Conservation (phyloP, 2,888 invertebrate species). For the Nudaria mundana region DNA sequence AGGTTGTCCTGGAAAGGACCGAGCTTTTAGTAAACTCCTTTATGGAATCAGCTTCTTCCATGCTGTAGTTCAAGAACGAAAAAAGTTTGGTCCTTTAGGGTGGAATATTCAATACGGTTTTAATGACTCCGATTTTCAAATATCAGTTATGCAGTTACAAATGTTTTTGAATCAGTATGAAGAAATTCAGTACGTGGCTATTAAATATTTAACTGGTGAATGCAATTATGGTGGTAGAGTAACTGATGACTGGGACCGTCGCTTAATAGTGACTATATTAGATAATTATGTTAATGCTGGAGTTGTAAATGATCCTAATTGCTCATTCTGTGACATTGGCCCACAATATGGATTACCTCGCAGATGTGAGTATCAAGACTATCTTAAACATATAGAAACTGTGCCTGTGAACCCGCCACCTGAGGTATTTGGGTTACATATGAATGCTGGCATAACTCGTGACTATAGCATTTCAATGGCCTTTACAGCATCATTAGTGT, state of each 20-base stretch:
- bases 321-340: slow-evolving; percentile 80
- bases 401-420: slow-evolving; percentile 90
- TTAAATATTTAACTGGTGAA: slow-evolving; percentile 93
- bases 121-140: slow-evolving; percentile 92
- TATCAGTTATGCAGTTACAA: slow-evolving; percentile 91
- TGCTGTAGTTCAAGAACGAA: slow-evolving; percentile 90
- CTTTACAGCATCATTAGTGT: slow-evolving; percentile 86
- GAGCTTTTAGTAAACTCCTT: slow-evolving; percentile 88
- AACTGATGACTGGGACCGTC: slow-evolving; percentile 92
- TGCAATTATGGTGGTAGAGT: slow-evolving; percentile 95
- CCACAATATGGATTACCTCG: slow-evolving; percentile 86
- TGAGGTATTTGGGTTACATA: slow-evolving; percentile 94
- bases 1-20: slow-evolving; percentile 89
- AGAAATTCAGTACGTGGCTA: slow-evolving; percentile 90
- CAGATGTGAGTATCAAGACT: slow-evolving; percentile 86
- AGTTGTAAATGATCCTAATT: slow-evolving; percentile 84
- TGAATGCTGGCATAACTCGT: slow-evolving; percentile 93
- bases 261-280: slow-evolving; percentile 88
- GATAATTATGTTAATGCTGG: slow-evolving; percentile 85
- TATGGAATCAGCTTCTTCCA: slow-evolving; percentile 93
- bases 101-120: slow-evolving; percentile 94
- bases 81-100: slow-evolving; percentile 91
- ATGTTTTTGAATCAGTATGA: slow-evolving; percentile 91
- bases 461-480: slow-evolving; percentile 89
- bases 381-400: slow-evolving; percentile 87